Percentiles rank a stretch among this genome's conserved stretches.
phyloP scores from a whole-genome alignment of 2,888 invertebrate genomes.

The Merodon equestris region DNA sequence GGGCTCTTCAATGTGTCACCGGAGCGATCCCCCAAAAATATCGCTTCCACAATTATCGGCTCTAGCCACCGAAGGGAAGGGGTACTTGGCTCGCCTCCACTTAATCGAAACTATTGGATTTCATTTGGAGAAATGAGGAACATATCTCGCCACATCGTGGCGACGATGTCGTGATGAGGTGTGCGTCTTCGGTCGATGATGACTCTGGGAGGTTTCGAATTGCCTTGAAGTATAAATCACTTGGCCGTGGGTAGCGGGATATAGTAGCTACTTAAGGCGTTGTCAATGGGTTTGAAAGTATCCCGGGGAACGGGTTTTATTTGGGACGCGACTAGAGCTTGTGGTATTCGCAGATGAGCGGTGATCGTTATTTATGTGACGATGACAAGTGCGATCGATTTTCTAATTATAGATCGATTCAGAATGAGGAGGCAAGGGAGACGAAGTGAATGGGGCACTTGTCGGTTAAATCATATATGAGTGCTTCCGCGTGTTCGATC shows the following conservation, averaged over 20 bases:
- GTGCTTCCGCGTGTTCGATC: slow-evolving; percentile 38
- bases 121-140: no score
- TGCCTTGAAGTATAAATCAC: slow-evolving; percentile 57
- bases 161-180: no score
- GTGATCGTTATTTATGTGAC: slow-evolving; percentile 28
- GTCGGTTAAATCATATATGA: slow-evolving; percentile 19
- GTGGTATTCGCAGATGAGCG: slow-evolving; percentile 13
- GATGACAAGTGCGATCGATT: slow-evolving; percentile 54
- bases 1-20: no score
- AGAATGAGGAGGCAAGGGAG: background rate
- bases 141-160: background rate
- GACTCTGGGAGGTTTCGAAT: no score
- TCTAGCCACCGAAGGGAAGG: background rate
- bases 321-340: background rate
- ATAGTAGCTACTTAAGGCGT: slow-evolving; percentile 47
- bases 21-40: background rate
- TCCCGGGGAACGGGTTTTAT: slow-evolving; percentile 22
- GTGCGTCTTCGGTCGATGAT: no score
- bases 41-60: no score
- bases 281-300: slow-evolving; percentile 60
- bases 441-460: slow-evolving; percentile 2
- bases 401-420: slow-evolving; percentile 37
- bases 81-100: no score
- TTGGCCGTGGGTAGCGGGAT: slow-evolving; percentile 40
- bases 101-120: no score